Evolutionary conservation across 2,888 invertebrate genomes (phyloP).

Genomic region (Trichopoda pennipes): DNA sequence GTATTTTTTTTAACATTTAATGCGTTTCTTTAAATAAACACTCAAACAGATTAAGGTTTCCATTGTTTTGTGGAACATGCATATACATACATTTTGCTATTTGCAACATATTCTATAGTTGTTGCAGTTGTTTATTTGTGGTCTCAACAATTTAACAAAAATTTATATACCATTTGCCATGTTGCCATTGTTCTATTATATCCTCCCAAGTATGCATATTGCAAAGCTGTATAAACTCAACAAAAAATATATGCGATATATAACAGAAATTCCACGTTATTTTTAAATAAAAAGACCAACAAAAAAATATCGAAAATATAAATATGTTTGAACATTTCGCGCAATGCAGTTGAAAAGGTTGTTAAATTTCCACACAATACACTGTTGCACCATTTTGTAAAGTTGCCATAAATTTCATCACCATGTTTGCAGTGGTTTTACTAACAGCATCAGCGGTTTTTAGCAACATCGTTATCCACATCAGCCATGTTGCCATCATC

Average conservation of each 20-base stretch:
- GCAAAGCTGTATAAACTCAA: neutral
- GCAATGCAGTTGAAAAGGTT: constrained; percentile 65
- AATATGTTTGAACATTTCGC: constrained; percentile 54
- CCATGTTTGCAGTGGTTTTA: constrained; percentile 69
- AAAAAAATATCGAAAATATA: constrained; percentile 31
- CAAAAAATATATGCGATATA: constrained; percentile 25
- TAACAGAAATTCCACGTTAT: neutral
- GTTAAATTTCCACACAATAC: constrained; percentile 58
- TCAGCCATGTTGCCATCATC: constrained; percentile 39
- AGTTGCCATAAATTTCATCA: constrained; percentile 77
- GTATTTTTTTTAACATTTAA: constrained; percentile 38
- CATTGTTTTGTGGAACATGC: constrained; percentile 50
- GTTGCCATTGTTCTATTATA: constrained; percentile 47
- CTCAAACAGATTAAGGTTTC: constrained; percentile 63
- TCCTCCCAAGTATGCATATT: constrained; percentile 13
- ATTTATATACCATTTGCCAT: constrained; percentile 54
- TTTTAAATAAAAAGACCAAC: constrained; percentile 35
- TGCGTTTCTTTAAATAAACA: constrained; percentile 35
- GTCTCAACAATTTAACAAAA: constrained; percentile 66
- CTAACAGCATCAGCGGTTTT: constrained; percentile 67
- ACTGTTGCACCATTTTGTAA: constrained; percentile 71
- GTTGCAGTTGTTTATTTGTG: constrained; percentile 67
- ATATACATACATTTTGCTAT: neutral
- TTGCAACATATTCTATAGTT: constrained; percentile 25
- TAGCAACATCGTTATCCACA: constrained; percentile 45